Evolutionary conservation across 2,888 invertebrate genomes (phyloP).

Genomic region (Tenthredo scrophulariae): DNA sequence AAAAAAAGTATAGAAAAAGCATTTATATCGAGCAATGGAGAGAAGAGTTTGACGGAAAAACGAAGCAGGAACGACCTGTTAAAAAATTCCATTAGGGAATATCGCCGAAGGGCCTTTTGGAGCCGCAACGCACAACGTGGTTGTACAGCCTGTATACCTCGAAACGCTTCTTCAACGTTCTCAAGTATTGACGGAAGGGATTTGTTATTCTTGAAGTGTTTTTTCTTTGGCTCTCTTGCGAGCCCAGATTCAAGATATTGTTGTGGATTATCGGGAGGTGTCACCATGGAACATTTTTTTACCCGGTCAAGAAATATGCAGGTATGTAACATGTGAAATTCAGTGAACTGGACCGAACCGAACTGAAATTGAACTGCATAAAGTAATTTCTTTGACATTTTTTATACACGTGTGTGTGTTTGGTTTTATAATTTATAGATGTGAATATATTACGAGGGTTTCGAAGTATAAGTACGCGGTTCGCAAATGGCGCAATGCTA

Average conservation of each 20-base stretch:
- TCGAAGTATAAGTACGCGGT: not conserved
- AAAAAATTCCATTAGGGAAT: conserved; percentile 51
- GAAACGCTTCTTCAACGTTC: conserved; percentile 29
- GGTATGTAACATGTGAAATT: not conserved
- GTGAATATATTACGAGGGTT: conserved; percentile 19
- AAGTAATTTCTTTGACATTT: not conserved
- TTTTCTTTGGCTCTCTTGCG: not conserved
- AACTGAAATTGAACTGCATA: not conserved
- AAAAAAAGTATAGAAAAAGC: not conserved
- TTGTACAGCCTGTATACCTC: conserved; percentile 7
- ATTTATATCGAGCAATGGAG: not conserved
- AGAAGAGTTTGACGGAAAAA: conserved; percentile 33
- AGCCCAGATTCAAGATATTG: not conserved
- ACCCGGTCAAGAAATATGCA: not conserved
- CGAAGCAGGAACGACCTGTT: conserved; percentile 28
- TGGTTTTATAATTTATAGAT: not conserved
- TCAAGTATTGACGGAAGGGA: not conserved
- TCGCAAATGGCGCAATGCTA: conserved; percentile 27
- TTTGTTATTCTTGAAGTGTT: not conserved
- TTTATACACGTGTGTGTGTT: not conserved
- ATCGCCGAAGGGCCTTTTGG: conserved; percentile 43
- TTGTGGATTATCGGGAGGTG: not conserved
- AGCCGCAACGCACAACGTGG: not conserved
- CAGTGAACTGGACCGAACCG: not conserved
- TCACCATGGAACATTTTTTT: not conserved